Evolutionary conservation across 2,888 invertebrate species (phyloP), one percentile per base, ranked within the genome.

Genomic region (Hydraecia micacea): DNA sequence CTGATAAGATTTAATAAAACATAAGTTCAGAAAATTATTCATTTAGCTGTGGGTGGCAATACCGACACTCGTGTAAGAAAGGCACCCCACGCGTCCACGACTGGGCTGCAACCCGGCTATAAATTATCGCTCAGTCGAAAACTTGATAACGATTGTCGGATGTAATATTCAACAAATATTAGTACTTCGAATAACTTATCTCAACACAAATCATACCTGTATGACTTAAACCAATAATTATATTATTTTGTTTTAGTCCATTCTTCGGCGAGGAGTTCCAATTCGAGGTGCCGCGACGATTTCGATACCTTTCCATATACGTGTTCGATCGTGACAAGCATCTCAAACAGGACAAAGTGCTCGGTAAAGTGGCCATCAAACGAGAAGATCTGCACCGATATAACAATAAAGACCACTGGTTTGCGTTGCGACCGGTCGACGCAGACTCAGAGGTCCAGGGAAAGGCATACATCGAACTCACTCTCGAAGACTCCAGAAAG

Each of bases 251-350:
- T 98, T 97, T 88, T 95, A 98, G 98, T 94, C 99, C 99, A 87
- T 99, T 99, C 96, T 99, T 99, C 95, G 99, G 98, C 83, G 99
- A 99, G 94, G 99, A 99, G 95, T 99, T 99, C 96, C 98, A 98
- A 94, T 99, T 99, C 93, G 99, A 99, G 95, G 98, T 99, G 88
- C 99, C 99, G 72, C 97, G 99, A 90, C 97, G 98, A 94, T 99
- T 99, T 96, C 98, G 99, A 89, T 98, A 98, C 96, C 97, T 99
- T 81, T 98, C 98, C 87, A 98, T 99, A 90, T 99, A 99, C 95
- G 98, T 99, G 90, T 98, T 98, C 96, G 99, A 99, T 94, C 97
- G 98, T 87, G 98, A 99, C 95, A 97, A 98, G 87, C 98, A 98
- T 91, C 97, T 98, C 94, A 98, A 98, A 93, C 98, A 98, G 93